Evolutionary conservation across 2,113 vertebrate species (phyloP), one percentile per base, ranked within the genome.

Genomic region (Glaucomys volans): DNA sequence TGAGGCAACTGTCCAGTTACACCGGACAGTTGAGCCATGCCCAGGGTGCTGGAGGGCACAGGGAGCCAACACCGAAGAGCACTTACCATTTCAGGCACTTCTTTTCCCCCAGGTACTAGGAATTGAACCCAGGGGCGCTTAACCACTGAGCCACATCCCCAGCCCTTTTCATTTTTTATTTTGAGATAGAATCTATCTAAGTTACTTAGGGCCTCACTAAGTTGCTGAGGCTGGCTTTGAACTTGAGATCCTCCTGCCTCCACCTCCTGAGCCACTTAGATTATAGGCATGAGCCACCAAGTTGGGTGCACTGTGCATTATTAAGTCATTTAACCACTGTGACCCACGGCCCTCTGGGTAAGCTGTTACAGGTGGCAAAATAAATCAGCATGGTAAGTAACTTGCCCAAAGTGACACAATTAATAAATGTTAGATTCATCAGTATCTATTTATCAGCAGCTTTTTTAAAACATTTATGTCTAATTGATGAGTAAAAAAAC

Each of bases 1-100:
- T 0, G 1, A 79, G 85, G 32, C 9, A 8, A 30, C 14, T 26
- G 10, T 24, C 40, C 16, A 30, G 30, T 14, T 5, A 0, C 35
- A 30, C 3, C 11, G 17, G 13, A 6, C 37, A 37, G 74, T 52
- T 72, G 16, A 30, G 52, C 40, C 3, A 71, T 26, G 92, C 40
- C 40, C 18, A 2, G 87, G 12, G 6, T 26, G 2, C 42, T 11
- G 26, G 24, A 40, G n/a, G n/a, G 35, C 35, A 26, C 30, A 87
- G 76, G 16, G 0, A 9, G 28, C 40, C 30, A 12, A 30, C 2
- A 2, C 44, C 35, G 40, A 47, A 50, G 16, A 20, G 76, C 37
- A 7, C 26, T 50, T 64, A 13, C 7, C 50, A 16, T 24, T 37
- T 30, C 0, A 30, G 57, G 44, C 1, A 16, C 62, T 10, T 22